Percentiles rank a stretch among this genome's conserved stretches.
These are phyloP conservation scores for Leptocoma aspasia DNA, from an alignment of 2,113 vertebrate species.

Conservation along the genomic window DNA sequence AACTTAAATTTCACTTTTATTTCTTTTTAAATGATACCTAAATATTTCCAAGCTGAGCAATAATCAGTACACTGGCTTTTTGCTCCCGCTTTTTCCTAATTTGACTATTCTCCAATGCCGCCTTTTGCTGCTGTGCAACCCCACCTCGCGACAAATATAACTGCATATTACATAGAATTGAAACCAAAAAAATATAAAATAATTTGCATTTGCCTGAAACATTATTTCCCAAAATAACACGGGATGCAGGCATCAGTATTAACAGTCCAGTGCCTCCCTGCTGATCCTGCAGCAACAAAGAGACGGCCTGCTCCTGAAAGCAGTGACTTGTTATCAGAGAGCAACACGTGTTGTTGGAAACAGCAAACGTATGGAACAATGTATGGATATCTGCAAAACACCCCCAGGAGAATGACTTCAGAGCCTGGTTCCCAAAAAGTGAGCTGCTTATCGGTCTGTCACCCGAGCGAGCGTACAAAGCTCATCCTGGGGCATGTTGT, in stretches of 20 bases:
- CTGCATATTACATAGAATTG: neutral
- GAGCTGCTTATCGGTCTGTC: conserved; percentile 20
- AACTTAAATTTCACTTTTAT: neutral
- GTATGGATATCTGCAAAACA: conserved; percentile 29
- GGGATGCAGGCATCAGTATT: neutral
- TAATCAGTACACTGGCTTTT: neutral
- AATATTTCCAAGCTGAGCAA: neutral
- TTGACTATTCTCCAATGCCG: neutral
- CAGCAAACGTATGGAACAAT: neutral
- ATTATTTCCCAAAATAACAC: neutral
- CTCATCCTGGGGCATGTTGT: conserved; percentile 28
- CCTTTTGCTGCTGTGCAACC: neutral
- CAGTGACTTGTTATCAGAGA: conserved; percentile 25
- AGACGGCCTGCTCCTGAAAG: neutral
- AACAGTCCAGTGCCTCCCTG: neutral
- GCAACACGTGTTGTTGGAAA: neutral
- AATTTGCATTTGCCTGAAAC: neutral
- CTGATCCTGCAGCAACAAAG: neutral
- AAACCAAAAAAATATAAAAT: neutral
- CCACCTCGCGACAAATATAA: neutral
- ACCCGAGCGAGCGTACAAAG: neutral
- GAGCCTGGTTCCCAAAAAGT: neutral
- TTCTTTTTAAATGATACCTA: neutral
- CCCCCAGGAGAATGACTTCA: neutral
- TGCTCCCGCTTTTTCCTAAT: neutral